Evolutionary conservation across 1,140 invertebrate genomes (phyloP).

Genomic region (Zaprionus gabonicus): DNA sequence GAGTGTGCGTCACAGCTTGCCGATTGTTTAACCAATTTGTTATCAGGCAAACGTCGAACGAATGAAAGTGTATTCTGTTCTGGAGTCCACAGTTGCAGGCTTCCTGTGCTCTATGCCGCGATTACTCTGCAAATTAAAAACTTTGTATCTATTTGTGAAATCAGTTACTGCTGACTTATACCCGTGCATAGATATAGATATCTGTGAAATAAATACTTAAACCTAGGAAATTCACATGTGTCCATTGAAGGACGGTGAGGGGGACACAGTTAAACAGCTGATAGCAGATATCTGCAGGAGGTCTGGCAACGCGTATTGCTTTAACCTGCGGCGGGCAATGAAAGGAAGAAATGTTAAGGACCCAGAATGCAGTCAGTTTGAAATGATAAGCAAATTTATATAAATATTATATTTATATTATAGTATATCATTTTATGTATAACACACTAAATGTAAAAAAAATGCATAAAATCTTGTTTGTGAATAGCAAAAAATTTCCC

Average conservation of each 20-base stretch:
- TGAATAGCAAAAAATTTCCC: background rate
- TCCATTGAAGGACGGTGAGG: background rate
- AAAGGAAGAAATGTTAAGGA: background rate
- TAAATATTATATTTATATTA: background rate
- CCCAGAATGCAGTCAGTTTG: background rate
- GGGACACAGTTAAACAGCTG: background rate
- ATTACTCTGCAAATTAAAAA: conserved; percentile 16
- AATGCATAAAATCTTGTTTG: background rate
- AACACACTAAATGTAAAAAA: too few species aligned
- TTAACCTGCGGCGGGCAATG: background rate
- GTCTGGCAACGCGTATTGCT: background rate
- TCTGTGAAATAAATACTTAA: conserved; percentile 1
- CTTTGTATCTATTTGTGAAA: conserved; percentile 9
- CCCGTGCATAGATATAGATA: background rate
- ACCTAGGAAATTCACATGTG: background rate
- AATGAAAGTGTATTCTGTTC: background rate
- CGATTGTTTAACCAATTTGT: conserved; percentile 55
- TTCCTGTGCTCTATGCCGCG: background rate
- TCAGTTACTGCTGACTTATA: background rate
- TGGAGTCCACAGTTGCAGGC: background rate
- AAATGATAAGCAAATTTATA: too few species aligned
- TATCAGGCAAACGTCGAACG: conserved; percentile 38
- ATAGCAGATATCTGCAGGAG: background rate
- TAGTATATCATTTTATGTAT: too few species aligned
- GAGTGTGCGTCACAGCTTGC: conserved; percentile 1